Evolutionary conservation across 2,113 vertebrate species (phyloP), one percentile per base, ranked within the genome.

Genomic region (Zapus hudsonius): DNA sequence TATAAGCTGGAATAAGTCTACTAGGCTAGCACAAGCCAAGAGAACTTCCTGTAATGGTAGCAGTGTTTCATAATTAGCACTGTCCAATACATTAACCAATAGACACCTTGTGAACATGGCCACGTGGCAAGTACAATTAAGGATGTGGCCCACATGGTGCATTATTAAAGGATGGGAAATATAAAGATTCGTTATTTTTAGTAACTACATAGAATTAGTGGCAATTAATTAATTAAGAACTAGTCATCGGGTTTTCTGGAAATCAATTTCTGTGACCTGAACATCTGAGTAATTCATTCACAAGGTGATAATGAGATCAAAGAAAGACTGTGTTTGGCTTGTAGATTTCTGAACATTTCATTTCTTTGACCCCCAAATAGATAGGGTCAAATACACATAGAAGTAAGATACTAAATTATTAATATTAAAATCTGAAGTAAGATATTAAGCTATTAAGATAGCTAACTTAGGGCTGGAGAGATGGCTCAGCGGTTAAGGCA

Each of bases 341-440:
- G 42, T 44, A 8, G 11, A 55, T 64, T 91, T 80, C 67, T 74
- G 79, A 33, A 25, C 36, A 61, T 64, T 74, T 72, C 36, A 38
- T 59, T 69, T 82, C 83, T 29, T 81, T 82, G 70, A 52, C 84
- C 11, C 69, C 55, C n/a, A n/a, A n/a, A n/a, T n/a, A 31, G 67
- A 19, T 83, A 55, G 36, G 67, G 64, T 87, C 67, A 73, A 80
- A 89, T 76, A 40, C 33, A 87, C 86, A n/a, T n/a, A n/a, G n/a
- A n/a, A n/a, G n/a, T n/a, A n/a, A n/a, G n/a, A n/a, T n/a, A n/a
- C n/a, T n/a, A n/a, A n/a, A n/a, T n/a, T n/a, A n/a, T n/a, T n/a
- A n/a, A n/a, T n/a, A n/a, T n/a, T n/a, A n/a, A n/a, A n/a, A n/a
- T n/a, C n/a, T n/a, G n/a, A n/a, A n/a, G n/a, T n/a, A n/a, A n/a